These are phyloP conservation scores for Syrmaticus mikado DNA, from an alignment of 2,113 vertebrate genomes.

Conservation along the genomic window DNA sequence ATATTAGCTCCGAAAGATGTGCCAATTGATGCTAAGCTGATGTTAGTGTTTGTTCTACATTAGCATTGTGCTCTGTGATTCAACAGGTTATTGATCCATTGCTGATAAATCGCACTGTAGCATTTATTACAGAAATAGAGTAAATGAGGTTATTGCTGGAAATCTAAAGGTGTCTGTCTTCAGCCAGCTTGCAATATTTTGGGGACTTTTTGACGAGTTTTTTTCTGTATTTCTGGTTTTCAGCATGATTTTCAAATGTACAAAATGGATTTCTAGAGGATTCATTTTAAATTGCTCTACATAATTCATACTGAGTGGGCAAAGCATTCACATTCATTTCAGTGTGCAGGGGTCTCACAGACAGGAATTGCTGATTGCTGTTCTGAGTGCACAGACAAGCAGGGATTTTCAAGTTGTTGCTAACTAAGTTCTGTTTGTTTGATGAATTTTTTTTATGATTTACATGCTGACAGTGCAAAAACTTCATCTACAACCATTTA, in stretches of 20 bases:
- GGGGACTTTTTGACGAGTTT: background rate
- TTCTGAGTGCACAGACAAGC: background rate
- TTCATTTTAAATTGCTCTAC: background rate
- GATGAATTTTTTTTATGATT: background rate
- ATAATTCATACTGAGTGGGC: background rate
- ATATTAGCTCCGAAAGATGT: background rate
- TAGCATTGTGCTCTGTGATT: background rate
- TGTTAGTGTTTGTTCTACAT: background rate
- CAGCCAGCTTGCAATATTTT: background rate
- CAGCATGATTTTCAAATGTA: background rate
- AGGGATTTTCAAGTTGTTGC: background rate
- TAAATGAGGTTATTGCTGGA: background rate
- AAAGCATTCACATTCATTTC: background rate
- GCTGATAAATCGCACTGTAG: background rate
- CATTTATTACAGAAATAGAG: background rate
- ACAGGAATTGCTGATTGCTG: background rate
- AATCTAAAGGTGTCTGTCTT: background rate
- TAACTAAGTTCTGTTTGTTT: background rate
- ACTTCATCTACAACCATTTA: background rate
- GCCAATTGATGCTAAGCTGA: background rate
- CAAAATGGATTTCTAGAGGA: background rate
- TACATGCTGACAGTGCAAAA: background rate
- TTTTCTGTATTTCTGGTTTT: background rate
- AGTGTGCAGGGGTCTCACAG: background rate
- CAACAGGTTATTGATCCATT: background rate